Conservation (phyloP, 92 coral and sea anemone species). For the Zoanthus gigantus region DNA sequence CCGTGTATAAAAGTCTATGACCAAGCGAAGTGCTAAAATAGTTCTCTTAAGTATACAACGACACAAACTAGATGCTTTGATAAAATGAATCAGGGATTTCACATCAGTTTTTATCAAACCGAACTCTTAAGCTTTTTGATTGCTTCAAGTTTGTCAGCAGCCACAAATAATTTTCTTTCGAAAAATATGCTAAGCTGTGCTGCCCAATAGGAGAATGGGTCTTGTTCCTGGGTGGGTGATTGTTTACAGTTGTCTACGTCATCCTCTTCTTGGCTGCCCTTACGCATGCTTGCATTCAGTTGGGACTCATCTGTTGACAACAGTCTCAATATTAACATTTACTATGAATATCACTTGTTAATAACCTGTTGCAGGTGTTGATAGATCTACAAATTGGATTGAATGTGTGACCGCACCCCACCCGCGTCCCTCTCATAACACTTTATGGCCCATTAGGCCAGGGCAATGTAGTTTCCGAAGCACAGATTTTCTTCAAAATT, state of each 20-base stretch:
- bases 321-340: neutral
- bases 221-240: constrained; percentile 75
- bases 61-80: neutral
- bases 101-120: neutral
- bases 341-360: neutral
- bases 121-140: constrained; percentile 54
- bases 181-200: constrained; percentile 90
- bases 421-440: neutral
- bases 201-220: constrained; percentile 79
- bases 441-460: too few species aligned
- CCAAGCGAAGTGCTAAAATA: neutral
- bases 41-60: too few species aligned
- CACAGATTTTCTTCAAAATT: too few species aligned
- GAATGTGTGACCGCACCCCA: neutral
- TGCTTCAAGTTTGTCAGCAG: constrained; percentile 85
- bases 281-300: neutral
- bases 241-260: constrained; percentile 60
- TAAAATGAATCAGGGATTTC: neutral
- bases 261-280: constrained; percentile 39
- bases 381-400: neutral
- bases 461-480: too few species aligned
- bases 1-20: neutral
- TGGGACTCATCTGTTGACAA: constrained; percentile 2
- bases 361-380: neutral
- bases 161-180: constrained; percentile 83